phyloP scores from a whole-genome alignment of 2,113 vertebrate species.

The Hemibates koningsi region DNA sequence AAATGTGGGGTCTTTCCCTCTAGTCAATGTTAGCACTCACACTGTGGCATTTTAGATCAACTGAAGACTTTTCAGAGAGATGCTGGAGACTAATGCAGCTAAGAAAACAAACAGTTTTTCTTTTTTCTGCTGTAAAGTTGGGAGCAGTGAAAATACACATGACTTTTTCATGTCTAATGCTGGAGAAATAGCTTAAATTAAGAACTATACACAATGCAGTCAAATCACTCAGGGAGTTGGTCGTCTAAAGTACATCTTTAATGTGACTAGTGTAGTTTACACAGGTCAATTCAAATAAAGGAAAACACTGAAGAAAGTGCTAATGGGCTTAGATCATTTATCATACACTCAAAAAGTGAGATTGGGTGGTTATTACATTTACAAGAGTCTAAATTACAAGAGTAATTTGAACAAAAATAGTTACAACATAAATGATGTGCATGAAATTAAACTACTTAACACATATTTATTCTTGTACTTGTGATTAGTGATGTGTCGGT shows the following conservation, averaged over 20 bases:
- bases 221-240: background rate
- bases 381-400: background rate
- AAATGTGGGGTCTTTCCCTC: background rate
- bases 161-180: background rate
- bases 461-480: background rate
- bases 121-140: background rate
- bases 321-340: background rate
- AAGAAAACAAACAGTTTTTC: accelerated
- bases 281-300: background rate
- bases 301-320: background rate
- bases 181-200: background rate
- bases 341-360: background rate
- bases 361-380: background rate
- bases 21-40: background rate
- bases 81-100: background rate
- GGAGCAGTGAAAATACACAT: background rate
- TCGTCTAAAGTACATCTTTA: background rate
- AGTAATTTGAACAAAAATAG: background rate
- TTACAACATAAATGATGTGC: background rate
- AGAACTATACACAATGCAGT: background rate
- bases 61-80: background rate
- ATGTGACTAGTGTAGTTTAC: background rate
- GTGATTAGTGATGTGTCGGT: no score
- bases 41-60: background rate
- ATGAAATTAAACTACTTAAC: background rate